Evolutionary conservation across 2,797 vertebrate genomes (phyloP), one percentile per base, ranked within the genome.

Genomic region (Kryptolebias ocellatus): DNA sequence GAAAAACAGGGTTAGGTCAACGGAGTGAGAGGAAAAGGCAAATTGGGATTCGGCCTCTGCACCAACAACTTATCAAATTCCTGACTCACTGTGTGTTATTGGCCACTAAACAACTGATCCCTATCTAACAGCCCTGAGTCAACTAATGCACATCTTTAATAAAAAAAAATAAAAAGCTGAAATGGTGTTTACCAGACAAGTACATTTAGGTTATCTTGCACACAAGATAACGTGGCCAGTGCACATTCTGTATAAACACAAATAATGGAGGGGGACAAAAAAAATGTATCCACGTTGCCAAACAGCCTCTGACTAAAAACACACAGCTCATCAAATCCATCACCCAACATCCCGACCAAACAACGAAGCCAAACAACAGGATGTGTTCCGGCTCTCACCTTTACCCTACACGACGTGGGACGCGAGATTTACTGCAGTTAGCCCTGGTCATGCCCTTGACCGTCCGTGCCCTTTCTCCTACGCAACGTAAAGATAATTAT

Each of bases 401-500:
- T 80, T 68, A 44, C 77, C 69, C 74, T 29, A 15, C 55, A 50
- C 69, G 68, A 75, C 63, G 28, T 18, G 49, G 24, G 7, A 18
- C 50, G 65, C 76, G 77, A 77, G 76, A 87, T 84, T 79, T 59
- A 64, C 72, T 74, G n/a, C 52, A 14, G 64, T 68, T 62, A 66
- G 70, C 72, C 16, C 29, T 2, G 68, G 42, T 42, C 14, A 45
- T 79, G 88, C 83, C 91, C 91, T 92, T 92, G 86, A 89, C 85
- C 60, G 71, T 57, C 74, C 67, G 56, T 62, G 74, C 64, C 73
- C 86, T 82, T 82, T 72, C 77, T 79, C 71, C 67, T 53, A 44
- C 3, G 54, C 72, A 76, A 84, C 76, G 80, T 79, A 67, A 78
- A 89, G 78, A 79, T 83, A 91, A 90, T 92, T 90, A 90, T 89